A percentile compares a stretch with the other conserved stretches of the same genome.
phyloP scores from a whole-genome alignment of 2,888 invertebrate species.

The Mimas tiliae region DNA sequence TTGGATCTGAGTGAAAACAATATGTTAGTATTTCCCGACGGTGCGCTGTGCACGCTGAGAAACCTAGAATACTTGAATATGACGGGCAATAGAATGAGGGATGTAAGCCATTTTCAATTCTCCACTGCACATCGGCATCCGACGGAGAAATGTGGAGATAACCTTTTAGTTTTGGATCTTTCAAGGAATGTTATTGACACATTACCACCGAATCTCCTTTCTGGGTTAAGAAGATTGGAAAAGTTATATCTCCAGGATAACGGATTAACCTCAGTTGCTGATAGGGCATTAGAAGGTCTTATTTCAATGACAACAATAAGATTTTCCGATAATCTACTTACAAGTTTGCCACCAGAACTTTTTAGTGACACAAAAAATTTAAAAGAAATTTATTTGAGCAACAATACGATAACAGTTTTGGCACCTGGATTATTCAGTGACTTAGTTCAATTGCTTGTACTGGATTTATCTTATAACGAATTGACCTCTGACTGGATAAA shows the following conservation, averaged over 20 bases:
- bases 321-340: constrained; percentile 92
- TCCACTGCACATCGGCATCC: constrained; percentile 84
- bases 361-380: constrained; percentile 91
- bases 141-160: constrained; percentile 88
- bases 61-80: constrained; percentile 91
- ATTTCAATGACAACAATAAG: constrained; percentile 89
- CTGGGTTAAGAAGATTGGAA: constrained; percentile 88
- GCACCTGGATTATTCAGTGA: constrained; percentile 92
- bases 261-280: constrained; percentile 89
- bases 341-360: constrained; percentile 91
- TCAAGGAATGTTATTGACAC: constrained; percentile 92
- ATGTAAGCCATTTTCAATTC: constrained; percentile 90
- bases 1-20: constrained; percentile 92
- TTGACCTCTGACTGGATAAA: constrained; percentile 93
- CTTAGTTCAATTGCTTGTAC: constrained; percentile 88
- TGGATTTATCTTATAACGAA: constrained; percentile 92
- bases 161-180: constrained; percentile 88
- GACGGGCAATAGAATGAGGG: constrained; percentile 91
- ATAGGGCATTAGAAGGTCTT: constrained; percentile 91
- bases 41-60: constrained; percentile 90
- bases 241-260: constrained; percentile 91
- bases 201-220: constrained; percentile 88
- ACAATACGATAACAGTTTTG: constrained; percentile 92
- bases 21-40: constrained; percentile 91
- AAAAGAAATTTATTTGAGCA: constrained; percentile 92